These are phyloP conservation scores for Alviniconcha marisindica DNA, from an alignment of 1,140 invertebrate species.

Conservation along the genomic window DNA sequence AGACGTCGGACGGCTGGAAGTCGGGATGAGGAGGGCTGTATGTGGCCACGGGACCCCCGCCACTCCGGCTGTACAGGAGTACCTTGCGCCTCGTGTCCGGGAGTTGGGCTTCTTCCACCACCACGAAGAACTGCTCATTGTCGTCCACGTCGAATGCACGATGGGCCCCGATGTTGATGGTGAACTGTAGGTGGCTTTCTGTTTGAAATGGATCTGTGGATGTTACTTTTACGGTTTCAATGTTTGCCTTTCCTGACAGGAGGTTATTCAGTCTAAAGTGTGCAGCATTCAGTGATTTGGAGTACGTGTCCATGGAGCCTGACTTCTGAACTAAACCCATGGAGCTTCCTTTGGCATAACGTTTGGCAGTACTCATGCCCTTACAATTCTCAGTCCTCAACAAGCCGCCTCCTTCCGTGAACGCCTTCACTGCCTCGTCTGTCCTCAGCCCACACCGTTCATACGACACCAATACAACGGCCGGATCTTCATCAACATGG, in stretches of 20 bases:
- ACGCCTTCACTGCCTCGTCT: neutral
- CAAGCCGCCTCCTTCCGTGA: neutral
- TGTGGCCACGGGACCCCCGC: neutral
- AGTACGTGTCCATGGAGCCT: neutral
- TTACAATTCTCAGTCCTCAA: neutral
- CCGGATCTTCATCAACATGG: neutral
- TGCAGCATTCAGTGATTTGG: neutral
- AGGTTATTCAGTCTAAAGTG: neutral
- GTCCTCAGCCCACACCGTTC: neutral
- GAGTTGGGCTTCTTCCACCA: neutral
- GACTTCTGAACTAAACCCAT: neutral
- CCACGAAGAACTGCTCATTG: neutral
- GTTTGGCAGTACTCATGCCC: neutral
- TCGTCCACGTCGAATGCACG: conserved; percentile 16
- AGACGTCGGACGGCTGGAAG: neutral
- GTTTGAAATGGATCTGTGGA: neutral
- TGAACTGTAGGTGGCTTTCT: neutral
- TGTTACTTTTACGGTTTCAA: neutral
- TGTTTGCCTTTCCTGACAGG: neutral
- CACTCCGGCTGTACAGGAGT: neutral
- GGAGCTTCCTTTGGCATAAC: neutral
- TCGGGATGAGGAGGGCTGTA: neutral
- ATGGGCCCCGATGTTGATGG: neutral
- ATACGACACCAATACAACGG: neutral
- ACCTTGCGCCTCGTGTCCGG: neutral